Evolutionary conservation across 2,888 invertebrate species (phyloP).

Genomic region (Pardosa pseudoannulata): DNA sequence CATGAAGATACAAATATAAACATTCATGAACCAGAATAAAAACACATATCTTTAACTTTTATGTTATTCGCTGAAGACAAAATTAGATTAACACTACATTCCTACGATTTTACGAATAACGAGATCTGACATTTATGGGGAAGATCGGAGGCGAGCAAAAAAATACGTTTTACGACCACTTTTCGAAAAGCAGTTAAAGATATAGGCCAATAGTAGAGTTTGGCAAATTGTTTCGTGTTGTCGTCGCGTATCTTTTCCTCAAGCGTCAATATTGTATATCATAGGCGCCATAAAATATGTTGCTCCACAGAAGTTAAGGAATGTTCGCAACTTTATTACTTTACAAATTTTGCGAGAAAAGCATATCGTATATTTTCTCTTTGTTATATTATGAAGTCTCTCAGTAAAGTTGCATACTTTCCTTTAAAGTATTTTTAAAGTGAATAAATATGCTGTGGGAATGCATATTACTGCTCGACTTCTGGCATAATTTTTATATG

Average conservation of each 20-base stretch:
- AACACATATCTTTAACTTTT: background rate
- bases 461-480: too few species aligned
- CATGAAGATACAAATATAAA: background rate
- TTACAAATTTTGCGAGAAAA: background rate
- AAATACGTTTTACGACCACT: constrained; percentile 13
- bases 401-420: background rate
- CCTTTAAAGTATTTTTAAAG: too few species aligned
- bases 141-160: background rate
- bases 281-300: background rate
- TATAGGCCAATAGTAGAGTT: background rate
- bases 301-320: background rate
- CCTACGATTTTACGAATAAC: constrained; percentile 14
- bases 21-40: background rate
- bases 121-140: constrained; percentile 8
- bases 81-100: constrained; percentile 9
- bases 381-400: background rate
- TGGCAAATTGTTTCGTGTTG: background rate
- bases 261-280: constrained; percentile 9
- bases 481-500: too few species aligned
- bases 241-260: background rate
- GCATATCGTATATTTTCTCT: background rate
- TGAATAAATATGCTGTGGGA: too few species aligned
- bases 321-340: background rate
- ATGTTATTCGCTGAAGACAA: background rate
- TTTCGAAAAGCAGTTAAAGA: constrained; percentile 22